Percentiles rank a stretch among this genome's conserved stretches.
phyloP scores from a whole-genome alignment of 2,888 invertebrate genomes.

The Scaptomyza flava region DNA sequence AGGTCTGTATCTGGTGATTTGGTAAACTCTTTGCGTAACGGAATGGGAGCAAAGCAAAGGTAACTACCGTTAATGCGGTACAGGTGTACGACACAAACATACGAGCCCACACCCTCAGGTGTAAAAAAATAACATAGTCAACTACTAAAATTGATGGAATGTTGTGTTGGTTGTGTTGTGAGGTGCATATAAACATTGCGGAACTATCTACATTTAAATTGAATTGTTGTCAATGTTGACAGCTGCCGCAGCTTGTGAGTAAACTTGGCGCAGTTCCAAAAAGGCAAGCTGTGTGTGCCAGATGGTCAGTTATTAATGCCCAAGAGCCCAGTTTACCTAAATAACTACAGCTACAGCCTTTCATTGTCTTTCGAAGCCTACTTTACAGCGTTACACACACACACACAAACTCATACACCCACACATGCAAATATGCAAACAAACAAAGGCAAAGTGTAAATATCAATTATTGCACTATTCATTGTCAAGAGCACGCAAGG shows the following conservation, averaged over 20 bases:
- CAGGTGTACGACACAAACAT: slow-evolving; percentile 11
- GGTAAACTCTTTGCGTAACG: slow-evolving; percentile 12
- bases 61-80: slow-evolving; percentile 5
- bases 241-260: slow-evolving; percentile 58
- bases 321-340: slow-evolving; percentile 1
- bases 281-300: slow-evolving; percentile 19
- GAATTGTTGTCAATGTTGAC: slow-evolving; percentile 64
- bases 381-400: slow-evolving; percentile 34
- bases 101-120: not conserved
- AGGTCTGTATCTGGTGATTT: slow-evolving; percentile 7
- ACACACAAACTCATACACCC: not conserved
- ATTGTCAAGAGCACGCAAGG: slow-evolving; percentile 56
- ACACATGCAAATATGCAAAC: slow-evolving; percentile 1
- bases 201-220: slow-evolving; percentile 26
- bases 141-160: not conserved
- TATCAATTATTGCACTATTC: slow-evolving; percentile 40
- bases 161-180: not conserved
- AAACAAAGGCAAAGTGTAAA: not conserved
- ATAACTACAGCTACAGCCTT: not conserved
- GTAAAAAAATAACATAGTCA: no score
- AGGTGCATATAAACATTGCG: slow-evolving; percentile 8
- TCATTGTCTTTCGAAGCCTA: slow-evolving; percentile 44
- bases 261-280: slow-evolving; percentile 59
- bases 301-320: slow-evolving; percentile 16
- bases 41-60: not conserved